A percentile compares a stretch with the other conserved stretches of the same genome.
Conservation (phyloP, 2,113 vertebrate species). For the Sigmodon hispidus region DNA sequence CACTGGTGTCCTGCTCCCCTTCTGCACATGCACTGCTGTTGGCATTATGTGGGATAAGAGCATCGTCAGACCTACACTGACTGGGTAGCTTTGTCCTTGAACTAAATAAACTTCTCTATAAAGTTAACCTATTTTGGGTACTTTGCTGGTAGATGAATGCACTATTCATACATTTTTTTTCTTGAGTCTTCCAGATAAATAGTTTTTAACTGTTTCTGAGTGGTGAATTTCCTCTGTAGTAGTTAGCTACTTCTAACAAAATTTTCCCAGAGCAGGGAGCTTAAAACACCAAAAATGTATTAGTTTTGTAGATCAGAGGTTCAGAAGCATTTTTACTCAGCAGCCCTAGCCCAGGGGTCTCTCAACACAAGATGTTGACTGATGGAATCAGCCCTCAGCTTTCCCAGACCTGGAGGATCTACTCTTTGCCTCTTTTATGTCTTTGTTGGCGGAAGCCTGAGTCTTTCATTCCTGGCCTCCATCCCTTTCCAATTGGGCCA, state of each 20-base stretch:
- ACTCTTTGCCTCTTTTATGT: background rate
- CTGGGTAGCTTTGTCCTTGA: background rate
- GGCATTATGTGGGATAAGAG: background rate
- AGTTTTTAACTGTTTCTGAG: constrained; percentile 24
- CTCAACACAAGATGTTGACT: background rate
- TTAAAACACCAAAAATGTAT: background rate
- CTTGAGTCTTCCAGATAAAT: background rate
- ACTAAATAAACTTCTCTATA: background rate
- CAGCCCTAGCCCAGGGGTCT: background rate
- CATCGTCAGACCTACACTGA: background rate
- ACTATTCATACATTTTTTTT: background rate
- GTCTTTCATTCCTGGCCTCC: background rate
- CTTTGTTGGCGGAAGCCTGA: background rate
- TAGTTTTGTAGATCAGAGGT: background rate
- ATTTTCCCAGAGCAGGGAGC: background rate
- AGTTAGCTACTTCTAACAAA: background rate
- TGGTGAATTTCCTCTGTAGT: background rate
- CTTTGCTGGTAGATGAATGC: background rate
- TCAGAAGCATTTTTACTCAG: background rate
- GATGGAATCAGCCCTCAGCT: background rate
- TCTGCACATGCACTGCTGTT: background rate
- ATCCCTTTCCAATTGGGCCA: background rate
- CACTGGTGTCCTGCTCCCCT: background rate
- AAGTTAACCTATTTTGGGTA: background rate
- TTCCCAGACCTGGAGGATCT: background rate